Conservation (phyloP, 2,888 invertebrate species). For the Heterodera filipjevi region DNA sequence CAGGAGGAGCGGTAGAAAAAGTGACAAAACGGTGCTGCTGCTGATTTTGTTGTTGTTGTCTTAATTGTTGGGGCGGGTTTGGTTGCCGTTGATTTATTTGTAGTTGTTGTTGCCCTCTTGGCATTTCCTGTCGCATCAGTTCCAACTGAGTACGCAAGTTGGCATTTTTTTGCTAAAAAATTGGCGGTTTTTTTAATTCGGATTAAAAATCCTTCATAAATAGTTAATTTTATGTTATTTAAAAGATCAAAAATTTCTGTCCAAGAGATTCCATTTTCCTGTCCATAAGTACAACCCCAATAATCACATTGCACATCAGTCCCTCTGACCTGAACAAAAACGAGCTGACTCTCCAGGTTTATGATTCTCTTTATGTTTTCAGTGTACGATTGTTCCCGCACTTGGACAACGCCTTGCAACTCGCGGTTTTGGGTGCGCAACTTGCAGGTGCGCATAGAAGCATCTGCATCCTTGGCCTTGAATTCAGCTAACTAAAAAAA, state of each 20-base stretch:
- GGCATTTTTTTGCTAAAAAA: slow-evolving; percentile 29
- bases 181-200: too few species aligned
- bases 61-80: too few species aligned
- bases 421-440: slow-evolving; percentile 26
- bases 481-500: slow-evolving; percentile 26
- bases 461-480: slow-evolving; percentile 15
- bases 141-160: slow-evolving; percentile 16
- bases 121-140: background rate
- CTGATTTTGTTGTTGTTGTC: too few species aligned
- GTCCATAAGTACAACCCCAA: background rate
- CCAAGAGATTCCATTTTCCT: background rate
- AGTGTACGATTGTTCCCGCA: slow-evolving; percentile 16
- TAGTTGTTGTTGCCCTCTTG: background rate
- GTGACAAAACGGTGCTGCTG: too few species aligned
- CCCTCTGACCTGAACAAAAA: slow-evolving; percentile 16
- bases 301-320: background rate
- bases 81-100: background rate
- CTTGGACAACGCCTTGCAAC: slow-evolving; percentile 29
- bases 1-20: too few species aligned
- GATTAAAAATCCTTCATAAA: too few species aligned
- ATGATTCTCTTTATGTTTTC: slow-evolving; percentile 18
- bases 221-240: too few species aligned
- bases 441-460: slow-evolving; percentile 23
- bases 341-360: slow-evolving; percentile 1
- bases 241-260: too few species aligned